phyloP scores from a whole-genome alignment of 2,113 vertebrate species.

The Thalassarche chlororhynchos region DNA sequence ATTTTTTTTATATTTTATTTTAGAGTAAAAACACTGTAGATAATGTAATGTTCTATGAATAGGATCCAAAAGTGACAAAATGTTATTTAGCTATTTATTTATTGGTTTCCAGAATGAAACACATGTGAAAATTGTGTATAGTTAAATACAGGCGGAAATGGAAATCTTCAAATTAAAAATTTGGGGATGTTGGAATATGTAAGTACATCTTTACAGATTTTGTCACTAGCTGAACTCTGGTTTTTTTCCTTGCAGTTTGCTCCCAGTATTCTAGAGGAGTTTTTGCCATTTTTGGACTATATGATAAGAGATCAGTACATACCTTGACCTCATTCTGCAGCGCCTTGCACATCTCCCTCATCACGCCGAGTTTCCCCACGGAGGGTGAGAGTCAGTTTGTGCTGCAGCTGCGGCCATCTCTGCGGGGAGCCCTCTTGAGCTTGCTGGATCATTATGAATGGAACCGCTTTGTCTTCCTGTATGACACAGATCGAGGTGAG shows the following conservation, averaged over 20 bases:
- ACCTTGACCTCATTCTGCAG: constrained; percentile 99
- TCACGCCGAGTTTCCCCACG: constrained; percentile 95
- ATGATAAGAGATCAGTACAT: constrained; percentile 97
- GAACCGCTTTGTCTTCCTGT: constrained; percentile 96
- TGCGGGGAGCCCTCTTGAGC: constrained; percentile 92
- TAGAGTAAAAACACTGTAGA: neutral
- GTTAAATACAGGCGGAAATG: neutral
- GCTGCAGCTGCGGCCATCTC: constrained; percentile 92
- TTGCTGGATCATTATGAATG: constrained; percentile 95
- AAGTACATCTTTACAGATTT: neutral
- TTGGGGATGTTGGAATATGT: neutral
- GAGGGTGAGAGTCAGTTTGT: constrained; percentile 97
- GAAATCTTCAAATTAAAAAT: neutral
- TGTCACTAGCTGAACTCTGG: neutral
- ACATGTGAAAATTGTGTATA: neutral
- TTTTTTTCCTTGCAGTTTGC: constrained; percentile 84
- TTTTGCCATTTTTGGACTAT: constrained; percentile 98
- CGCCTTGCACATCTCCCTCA: constrained; percentile 97
- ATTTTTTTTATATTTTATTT: neutral
- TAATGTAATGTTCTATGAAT: neutral
- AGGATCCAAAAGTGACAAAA: neutral
- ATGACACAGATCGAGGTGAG: constrained; percentile 96
- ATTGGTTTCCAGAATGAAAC: neutral
- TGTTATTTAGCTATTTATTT: neutral
- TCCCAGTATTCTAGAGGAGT: constrained; percentile 98